Base-by-base conservation (phyloP, 2,113 vertebrate species). In the Oryzias woworae region DNA sequence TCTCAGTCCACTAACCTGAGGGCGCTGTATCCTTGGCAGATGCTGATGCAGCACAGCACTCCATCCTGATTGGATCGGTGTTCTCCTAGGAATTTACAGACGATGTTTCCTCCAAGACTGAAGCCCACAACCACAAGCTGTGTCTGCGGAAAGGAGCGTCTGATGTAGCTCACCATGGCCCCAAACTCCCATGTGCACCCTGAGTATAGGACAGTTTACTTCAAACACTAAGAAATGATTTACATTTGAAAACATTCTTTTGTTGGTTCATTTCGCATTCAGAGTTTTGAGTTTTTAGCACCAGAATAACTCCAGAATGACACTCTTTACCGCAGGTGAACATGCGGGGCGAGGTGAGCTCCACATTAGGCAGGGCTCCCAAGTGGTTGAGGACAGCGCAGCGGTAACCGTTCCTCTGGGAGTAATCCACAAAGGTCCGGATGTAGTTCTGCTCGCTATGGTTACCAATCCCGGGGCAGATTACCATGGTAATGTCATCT, bases 371-470 rank as follows among this genome's bases (percentile, higher is more conserved):
- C 61, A 97, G 85, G 4, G 97, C 96, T 42, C 97, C 96, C 79
- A 99, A 80, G 73, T 98, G 96, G 80, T 99, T 99, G 22, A 99
- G 92, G 23, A 98, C 96, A 0, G 96, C 95, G 45, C 97, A 99
- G 48, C 96, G 94, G 86, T 98, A 98, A 41, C 97, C 97, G 18
- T 93, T 95, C 74, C 92, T 94, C 86, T 98, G 97, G 28, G 95
- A 94, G 4, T 96, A 92, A 91, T 97, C 95, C 43, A 99, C 97
- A 46, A 99, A 98, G 71, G 96, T 98, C 63, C 97, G 95, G 74
- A 99, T 96, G 75, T 99, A 99, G 75, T 96, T 95, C 87, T 98
- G 96, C 86, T 97, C 96, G 10, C 96, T 98, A 90, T 98, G 97
- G 89, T 98, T 98, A 69, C 95, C 96, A 45, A 98, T 98, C 71